Conservation (phyloP, 1,140 invertebrate species). For the Achatina immaculata region DNA sequence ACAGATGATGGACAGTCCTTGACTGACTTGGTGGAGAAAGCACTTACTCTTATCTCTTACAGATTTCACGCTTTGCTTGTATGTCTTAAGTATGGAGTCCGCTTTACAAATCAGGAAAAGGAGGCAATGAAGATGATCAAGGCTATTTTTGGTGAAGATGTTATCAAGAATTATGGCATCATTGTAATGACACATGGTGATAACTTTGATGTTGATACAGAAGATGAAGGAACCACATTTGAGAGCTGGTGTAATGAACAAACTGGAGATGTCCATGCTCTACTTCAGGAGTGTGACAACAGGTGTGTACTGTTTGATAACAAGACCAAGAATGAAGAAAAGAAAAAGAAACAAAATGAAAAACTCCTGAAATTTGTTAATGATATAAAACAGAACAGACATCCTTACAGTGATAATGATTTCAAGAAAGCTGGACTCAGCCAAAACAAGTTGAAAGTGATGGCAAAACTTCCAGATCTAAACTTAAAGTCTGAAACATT, state of each 20-base stretch:
- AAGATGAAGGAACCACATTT: conserved; percentile 3
- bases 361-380: not conserved
- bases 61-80: conserved; percentile 21
- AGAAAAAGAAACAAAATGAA: not conserved
- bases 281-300: conserved; percentile 5
- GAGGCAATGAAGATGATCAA: not conserved
- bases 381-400: not conserved
- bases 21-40: not conserved
- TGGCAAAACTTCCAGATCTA: not conserved
- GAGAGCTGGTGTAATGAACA: not conserved
- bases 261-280: not conserved
- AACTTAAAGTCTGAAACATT: not conserved
- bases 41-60: not conserved
- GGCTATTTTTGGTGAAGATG: not conserved
- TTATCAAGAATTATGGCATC: not conserved
- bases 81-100: conserved; percentile 61
- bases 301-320: conserved; percentile 18
- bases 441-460: not conserved
- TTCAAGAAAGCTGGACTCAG: not conserved
- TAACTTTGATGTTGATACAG: conserved; percentile 4
- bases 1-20: not conserved
- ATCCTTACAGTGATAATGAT: not conserved
- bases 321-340: not conserved
- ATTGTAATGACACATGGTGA: conserved; percentile 26
- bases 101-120: not conserved